Evolutionary conservation across 2,888 invertebrate species (phyloP).

Genomic region (Disparrhopalites patrizii): DNA sequence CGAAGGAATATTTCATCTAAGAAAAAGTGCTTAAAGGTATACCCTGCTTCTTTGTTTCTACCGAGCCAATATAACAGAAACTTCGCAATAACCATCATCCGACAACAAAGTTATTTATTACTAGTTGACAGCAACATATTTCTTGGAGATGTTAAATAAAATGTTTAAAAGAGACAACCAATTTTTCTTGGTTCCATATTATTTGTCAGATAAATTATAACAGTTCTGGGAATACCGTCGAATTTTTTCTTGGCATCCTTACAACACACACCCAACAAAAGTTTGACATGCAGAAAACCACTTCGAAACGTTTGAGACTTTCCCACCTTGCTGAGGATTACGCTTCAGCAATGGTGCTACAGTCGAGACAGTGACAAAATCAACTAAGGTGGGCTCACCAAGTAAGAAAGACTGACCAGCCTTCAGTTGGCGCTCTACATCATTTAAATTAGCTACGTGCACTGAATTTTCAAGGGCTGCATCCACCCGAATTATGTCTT

Average conservation of each 20-base stretch:
- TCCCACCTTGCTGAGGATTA: not conserved
- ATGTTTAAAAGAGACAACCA: no score
- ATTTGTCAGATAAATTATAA: no score
- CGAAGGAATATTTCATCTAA: constrained; percentile 28
- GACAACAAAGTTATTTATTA: no score
- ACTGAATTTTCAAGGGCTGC: constrained; percentile 22
- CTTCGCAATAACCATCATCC: no score
- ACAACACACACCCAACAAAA: constrained; percentile 1
- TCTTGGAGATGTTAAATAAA: no score
- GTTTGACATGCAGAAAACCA: constrained; percentile 10
- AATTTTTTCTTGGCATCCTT: no score
- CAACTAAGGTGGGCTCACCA: constrained; percentile 21
- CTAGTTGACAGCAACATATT: no score
- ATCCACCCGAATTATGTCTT: constrained; percentile 28
- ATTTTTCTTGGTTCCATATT: no score
- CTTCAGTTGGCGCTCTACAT: constrained; percentile 2
- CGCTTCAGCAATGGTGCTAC: not conserved
- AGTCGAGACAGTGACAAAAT: constrained; percentile 1
- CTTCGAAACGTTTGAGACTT: not conserved
- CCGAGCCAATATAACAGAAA: no score
- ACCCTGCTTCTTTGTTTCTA: no score
- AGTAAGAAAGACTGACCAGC: not conserved
- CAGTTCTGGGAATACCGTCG: no score
- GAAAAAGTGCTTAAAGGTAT: no score
- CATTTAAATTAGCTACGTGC: not conserved